phyloP scores from a whole-genome alignment of 2,888 invertebrate species.

The Torymus aiolomorphi region DNA sequence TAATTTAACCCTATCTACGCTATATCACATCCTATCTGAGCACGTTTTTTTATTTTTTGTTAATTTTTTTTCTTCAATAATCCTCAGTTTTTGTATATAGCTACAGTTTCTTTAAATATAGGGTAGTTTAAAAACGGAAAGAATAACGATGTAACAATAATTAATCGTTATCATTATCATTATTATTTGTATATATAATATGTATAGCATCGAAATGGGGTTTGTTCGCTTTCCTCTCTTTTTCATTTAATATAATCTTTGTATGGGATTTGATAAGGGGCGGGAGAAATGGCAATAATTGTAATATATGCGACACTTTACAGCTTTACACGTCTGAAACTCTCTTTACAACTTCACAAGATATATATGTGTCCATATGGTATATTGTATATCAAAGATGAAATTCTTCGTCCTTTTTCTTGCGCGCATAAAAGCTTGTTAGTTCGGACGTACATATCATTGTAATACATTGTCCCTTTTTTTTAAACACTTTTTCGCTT shows the following conservation, averaged over 20 bases:
- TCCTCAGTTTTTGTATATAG: slow-evolving; percentile 39
- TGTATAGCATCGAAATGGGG: slow-evolving; percentile 52
- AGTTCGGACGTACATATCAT: slow-evolving; percentile 24
- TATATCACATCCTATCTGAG: slow-evolving; percentile 74
- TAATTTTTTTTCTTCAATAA: slow-evolving; percentile 43
- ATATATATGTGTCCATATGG: slow-evolving; percentile 31
- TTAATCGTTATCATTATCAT: slow-evolving; percentile 43
- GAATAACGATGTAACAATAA: slow-evolving; percentile 52
- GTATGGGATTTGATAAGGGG: not conserved
- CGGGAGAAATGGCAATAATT: slow-evolving; percentile 46
- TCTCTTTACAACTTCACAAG: slow-evolving; percentile 33
- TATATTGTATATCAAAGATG: slow-evolving; percentile 52
- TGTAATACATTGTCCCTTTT: slow-evolving; percentile 23
- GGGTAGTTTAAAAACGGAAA: slow-evolving; percentile 48
- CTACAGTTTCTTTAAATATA: slow-evolving; percentile 43
- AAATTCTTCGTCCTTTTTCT: slow-evolving; percentile 24
- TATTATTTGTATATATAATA: slow-evolving; percentile 49
- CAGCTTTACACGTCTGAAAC: slow-evolving; percentile 42
- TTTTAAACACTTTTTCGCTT: slow-evolving; percentile 24
- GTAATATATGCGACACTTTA: slow-evolving; percentile 48
- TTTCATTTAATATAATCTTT: slow-evolving; percentile 27
- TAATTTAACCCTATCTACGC: slow-evolving; percentile 68
- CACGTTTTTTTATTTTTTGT: slow-evolving; percentile 60
- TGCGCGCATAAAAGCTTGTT: slow-evolving; percentile 25
- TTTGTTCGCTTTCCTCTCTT: slow-evolving; percentile 28